phyloP scores from a whole-genome alignment of 53 echinoderm and acorn worm genomes.

The Zoroaster sp. region DNA sequence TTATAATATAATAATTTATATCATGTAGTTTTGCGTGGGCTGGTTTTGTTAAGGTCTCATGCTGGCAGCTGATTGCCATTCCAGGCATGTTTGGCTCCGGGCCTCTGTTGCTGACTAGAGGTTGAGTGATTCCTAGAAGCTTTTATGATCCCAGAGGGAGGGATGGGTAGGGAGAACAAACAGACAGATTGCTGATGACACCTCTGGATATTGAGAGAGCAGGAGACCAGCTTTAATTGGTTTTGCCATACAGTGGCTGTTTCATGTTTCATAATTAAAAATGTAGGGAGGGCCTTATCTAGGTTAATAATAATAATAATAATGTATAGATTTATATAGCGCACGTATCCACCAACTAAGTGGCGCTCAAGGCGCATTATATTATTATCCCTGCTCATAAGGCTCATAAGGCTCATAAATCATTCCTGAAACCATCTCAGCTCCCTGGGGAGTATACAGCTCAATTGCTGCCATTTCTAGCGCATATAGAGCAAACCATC shows the following conservation, averaged over 20 bases:
- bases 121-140: conserved; percentile 45
- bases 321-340: too few relatives aligned
- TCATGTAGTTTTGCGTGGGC: not conserved
- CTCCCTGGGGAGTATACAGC: too few relatives aligned
- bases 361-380: too few relatives aligned
- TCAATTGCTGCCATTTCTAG: too few relatives aligned
- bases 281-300: not conserved
- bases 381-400: too few relatives aligned
- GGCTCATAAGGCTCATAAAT: too few relatives aligned
- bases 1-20: conserved; percentile 32
- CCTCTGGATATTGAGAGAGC: not conserved
- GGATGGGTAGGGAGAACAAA: not conserved
- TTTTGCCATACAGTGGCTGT: not conserved
- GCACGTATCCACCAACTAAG: too few relatives aligned
- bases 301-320: too few relatives aligned
- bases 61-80: conserved; percentile 58
- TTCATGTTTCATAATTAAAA: conserved; percentile 6
- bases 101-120: not conserved
- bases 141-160: conserved; percentile 39
- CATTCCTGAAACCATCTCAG: too few relatives aligned
- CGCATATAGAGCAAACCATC: too few relatives aligned
- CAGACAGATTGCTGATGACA: conserved; percentile 14
- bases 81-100: conserved; percentile 35
- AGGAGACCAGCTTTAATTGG: not conserved
- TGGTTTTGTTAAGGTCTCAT: conserved; percentile 3